phyloP scores from a whole-genome alignment of 2,888 invertebrate genomes.

The Galerucella nymphaeae region DNA sequence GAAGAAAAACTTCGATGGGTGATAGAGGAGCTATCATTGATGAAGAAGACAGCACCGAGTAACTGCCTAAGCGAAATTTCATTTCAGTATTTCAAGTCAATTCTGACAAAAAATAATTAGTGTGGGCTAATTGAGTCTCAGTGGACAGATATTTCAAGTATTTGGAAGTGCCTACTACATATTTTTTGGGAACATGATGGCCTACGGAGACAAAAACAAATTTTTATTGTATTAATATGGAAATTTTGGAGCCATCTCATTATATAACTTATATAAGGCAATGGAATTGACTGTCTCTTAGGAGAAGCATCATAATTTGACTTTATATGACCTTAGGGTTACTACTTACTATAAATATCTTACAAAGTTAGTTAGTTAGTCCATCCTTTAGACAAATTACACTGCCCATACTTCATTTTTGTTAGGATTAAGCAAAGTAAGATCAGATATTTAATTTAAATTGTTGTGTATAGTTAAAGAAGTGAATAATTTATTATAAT shows the following conservation, averaged over 20 bases:
- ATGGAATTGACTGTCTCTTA: too few species aligned
- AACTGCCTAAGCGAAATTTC: constrained; percentile 16
- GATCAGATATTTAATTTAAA: background rate
- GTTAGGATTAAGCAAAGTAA: background rate
- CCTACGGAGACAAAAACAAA: too few species aligned
- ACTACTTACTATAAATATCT: too few species aligned
- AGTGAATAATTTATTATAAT: background rate
- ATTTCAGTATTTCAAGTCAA: background rate
- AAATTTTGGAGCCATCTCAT: too few species aligned
- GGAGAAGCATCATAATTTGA: too few species aligned
- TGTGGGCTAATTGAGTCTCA: too few species aligned
- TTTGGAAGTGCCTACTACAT: background rate
- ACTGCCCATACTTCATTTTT: background rate
- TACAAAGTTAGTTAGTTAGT: too few species aligned
- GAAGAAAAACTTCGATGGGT: constrained; percentile 60
- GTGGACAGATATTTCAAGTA: background rate
- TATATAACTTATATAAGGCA: too few species aligned
- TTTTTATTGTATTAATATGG: too few species aligned
- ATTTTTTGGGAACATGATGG: too few species aligned
- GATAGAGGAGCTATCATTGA: constrained; percentile 63
- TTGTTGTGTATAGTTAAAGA: background rate
- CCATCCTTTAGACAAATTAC: background rate
- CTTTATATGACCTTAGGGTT: too few species aligned
- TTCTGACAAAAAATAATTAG: background rate
- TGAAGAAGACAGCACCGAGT: constrained; percentile 59